A percentile compares a stretch with the other conserved stretches of the same genome.
phyloP scores from a whole-genome alignment of 2,888 invertebrate genomes.

The Plagodis pulveraria region DNA sequence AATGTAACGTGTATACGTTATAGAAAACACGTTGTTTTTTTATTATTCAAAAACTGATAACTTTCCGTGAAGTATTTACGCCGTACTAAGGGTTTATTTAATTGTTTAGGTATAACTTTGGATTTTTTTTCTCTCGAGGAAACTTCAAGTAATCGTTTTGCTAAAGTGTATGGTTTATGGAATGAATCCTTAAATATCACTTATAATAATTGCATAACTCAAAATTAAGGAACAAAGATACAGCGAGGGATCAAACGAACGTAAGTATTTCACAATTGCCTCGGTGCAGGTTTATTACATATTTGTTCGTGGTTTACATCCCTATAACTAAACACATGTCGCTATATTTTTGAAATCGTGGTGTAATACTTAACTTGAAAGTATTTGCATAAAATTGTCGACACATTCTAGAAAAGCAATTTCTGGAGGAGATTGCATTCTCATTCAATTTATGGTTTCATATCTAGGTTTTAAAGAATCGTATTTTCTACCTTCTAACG shows the following conservation, averaged over 20 bases:
- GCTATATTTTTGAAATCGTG: neutral
- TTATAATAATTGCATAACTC: too few relatives aligned
- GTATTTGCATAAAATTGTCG: conserved; percentile 7
- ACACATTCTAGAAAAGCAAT: conserved; percentile 18
- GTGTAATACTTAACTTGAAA: conserved; percentile 7
- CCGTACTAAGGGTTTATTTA: too few relatives aligned
- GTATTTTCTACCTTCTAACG: neutral
- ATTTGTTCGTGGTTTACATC: neutral
- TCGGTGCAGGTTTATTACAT: neutral
- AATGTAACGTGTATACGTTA: too few relatives aligned
- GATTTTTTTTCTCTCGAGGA: too few relatives aligned
- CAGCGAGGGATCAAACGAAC: neutral
- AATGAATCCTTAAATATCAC: too few relatives aligned
- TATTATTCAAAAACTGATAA: too few relatives aligned
- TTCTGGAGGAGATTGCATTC: conserved; percentile 13
- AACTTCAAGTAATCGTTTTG: too few relatives aligned
- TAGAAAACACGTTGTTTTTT: too few relatives aligned
- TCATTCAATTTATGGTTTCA: conserved; percentile 17
- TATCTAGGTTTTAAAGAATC: neutral
- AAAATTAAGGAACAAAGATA: too few relatives aligned
- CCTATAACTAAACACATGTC: neutral
- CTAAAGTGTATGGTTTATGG: too few relatives aligned
- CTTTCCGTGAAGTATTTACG: too few relatives aligned
- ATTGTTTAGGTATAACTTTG: too few relatives aligned
- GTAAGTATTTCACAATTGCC: neutral